Base-by-base conservation (phyloP, 2,113 vertebrate species). In the Hydrolagus affinis region DNA sequence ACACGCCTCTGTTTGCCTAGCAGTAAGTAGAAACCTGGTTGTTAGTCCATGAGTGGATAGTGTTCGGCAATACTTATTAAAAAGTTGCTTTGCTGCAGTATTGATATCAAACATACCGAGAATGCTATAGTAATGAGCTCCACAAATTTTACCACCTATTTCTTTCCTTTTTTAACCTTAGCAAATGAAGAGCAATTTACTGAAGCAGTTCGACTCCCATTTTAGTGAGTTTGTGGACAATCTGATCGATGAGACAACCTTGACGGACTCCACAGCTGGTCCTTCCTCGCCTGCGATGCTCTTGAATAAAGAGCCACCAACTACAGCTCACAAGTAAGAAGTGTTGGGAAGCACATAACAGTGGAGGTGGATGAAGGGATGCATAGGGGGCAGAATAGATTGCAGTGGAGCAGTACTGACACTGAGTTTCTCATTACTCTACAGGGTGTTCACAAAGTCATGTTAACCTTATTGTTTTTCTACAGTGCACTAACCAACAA, bases 181-280 rank as follows among this genome's bases (percentile, higher is more conserved):
- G 97, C 90, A 92, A 87, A 86, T 99, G 90, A 99, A 97, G 90
- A 94, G 89, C 64, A 93, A 93, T 88, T 93, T 99, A 90, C 93
- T 98, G 94, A 95, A 93, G 87, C 95, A 96, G 88, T 93, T 99
- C 69, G 95, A 97, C 88, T 92, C 89, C 88, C 96, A 97, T 86
- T 95, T 99, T 88, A 94, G 91, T 85, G 95, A 97, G 86, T 95
- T 98, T 87, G 93, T 98, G 89, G 96, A 96, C 89, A 93, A 90
- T 87, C 93, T 98, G 59, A 95, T 97, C 11, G 96, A 97, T 77
- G 97, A 97, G 87, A 95, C 95, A 0, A 86, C 92, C 0, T 88
- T 90, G 21, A 86, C 97, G 88, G 96, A 96, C 80, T 91, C 91
- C 30, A 91, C 93, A 0, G 89, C 92, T 14, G 86, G 92, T 68